Conservation (phyloP, 2,113 vertebrate species). For the Tautogolabrus adspersus region DNA sequence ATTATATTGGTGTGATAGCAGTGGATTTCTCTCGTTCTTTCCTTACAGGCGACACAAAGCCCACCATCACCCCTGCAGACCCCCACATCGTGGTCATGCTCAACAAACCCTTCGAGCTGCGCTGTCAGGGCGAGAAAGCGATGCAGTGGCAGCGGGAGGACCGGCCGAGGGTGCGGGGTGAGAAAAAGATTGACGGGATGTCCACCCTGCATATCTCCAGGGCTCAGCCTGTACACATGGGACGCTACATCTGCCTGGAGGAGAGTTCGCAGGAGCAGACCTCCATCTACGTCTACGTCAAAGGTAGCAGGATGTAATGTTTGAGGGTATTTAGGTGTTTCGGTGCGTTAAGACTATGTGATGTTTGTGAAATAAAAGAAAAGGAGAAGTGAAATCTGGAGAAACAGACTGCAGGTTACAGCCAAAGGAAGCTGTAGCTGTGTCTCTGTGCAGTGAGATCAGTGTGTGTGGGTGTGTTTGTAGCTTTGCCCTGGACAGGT, state of each 20-base stretch:
- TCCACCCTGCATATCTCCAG: slow-evolving; percentile 55
- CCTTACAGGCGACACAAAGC: slow-evolving; percentile 74
- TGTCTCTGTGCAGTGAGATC: slow-evolving; percentile 2
- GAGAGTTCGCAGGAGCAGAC: slow-evolving; percentile 69
- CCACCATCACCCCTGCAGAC: slow-evolving; percentile 70
- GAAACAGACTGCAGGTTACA: slow-evolving; percentile 3
- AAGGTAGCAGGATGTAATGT: slow-evolving; percentile 83
- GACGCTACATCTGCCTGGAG: slow-evolving; percentile 90
- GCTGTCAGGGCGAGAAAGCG: slow-evolving; percentile 71
- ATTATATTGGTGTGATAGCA: not conserved
- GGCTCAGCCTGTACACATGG: slow-evolving; percentile 72
- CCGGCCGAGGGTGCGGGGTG: slow-evolving; percentile 52
- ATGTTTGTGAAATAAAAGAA: not conserved
- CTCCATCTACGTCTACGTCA: slow-evolving; percentile 92
- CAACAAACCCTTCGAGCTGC: slow-evolving; percentile 70
- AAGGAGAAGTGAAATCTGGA: slow-evolving; percentile 2
- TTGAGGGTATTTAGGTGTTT: not conserved
- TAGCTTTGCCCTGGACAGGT: slow-evolving; percentile 59
- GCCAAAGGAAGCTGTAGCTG: slow-evolving; percentile 12
- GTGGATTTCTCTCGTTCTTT: not conserved
- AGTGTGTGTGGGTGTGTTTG: slow-evolving; percentile 54
- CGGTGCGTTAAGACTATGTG: slow-evolving; percentile 1
- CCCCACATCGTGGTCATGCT: slow-evolving; percentile 69
- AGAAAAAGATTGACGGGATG: slow-evolving; percentile 47
- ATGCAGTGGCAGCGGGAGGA: slow-evolving; percentile 80